These are phyloP conservation scores for Prenolepis imparis DNA, from an alignment of 2,888 invertebrate genomes.

Conservation along the genomic window DNA sequence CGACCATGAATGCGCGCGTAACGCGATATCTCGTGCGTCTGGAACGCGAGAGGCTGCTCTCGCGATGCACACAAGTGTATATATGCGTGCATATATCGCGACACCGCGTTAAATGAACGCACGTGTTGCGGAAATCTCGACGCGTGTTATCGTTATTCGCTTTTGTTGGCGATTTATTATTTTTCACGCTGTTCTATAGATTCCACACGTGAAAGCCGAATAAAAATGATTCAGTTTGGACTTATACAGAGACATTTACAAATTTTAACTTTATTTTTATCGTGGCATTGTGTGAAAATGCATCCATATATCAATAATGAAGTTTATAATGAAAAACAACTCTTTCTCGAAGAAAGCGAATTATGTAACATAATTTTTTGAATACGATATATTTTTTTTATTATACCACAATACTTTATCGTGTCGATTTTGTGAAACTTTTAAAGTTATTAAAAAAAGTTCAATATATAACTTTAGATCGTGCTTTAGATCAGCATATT, in stretches of 20 bases:
- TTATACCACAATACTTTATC: too few species aligned
- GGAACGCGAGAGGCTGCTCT: constrained; percentile 34
- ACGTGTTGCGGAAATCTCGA: constrained; percentile 64
- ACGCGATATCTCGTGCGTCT: constrained; percentile 70
- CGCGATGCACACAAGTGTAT: constrained; percentile 22
- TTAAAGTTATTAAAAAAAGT: too few species aligned
- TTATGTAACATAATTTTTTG: too few species aligned
- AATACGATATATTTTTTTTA: too few species aligned
- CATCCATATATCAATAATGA: background rate
- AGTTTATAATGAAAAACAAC: too few species aligned
- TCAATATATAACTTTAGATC: too few species aligned
- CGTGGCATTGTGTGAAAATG: background rate
- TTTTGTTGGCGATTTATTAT: constrained; percentile 22
- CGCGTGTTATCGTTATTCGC: constrained; percentile 58
- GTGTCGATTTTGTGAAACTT: too few species aligned
- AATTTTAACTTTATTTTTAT: background rate
- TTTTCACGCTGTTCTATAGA: background rate
- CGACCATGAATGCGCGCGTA: constrained; percentile 61
- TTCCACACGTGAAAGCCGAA: background rate
- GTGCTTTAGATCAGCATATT: too few species aligned
- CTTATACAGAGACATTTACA: background rate
- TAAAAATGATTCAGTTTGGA: background rate
- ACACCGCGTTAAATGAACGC: constrained; percentile 25
- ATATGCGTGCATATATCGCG: background rate
- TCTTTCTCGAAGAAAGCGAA: too few species aligned